Evolutionary conservation across 1,140 invertebrate genomes (phyloP), one percentile per base, ranked within the genome.

Genomic region (Episyrphus balteatus): DNA sequence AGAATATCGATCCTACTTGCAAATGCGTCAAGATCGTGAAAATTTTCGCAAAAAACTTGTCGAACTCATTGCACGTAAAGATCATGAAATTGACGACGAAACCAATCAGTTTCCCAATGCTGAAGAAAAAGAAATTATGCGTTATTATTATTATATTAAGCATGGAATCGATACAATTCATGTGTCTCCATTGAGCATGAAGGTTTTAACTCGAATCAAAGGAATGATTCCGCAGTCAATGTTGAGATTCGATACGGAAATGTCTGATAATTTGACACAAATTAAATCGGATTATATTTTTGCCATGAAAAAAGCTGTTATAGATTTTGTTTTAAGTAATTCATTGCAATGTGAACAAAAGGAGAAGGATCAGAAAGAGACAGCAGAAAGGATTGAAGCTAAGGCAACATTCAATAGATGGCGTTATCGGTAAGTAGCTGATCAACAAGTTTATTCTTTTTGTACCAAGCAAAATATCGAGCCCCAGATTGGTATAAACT

Each of bases 81-180:
- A 71, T 31, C 53, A 65, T 9, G 55, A 64, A 10, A 64, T 62
- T 12, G 68, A 64, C 8, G 47, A 34, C 5, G 11, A 47, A 14
- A 10, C 37, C 1, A 55, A 68, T 41, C 44, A 53, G 18, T 72
- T 77, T 55, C 76, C 80, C 30, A 73, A 73, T 14, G 71, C 74
- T 9, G 70, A 76, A 30, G 83, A 88, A 55, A 77, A 77, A 46
- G 78, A 86, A 57, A 67, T 86, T 52, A 64, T 88, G 54, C 75
- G 86, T 52, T 94, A 94, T 70, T 88, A 92, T 62, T 91, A 90
- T 69, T 95, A 92, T 57, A 80, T 93, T 44, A 81, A 83, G 58
- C 82, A 91, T 68, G 90, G 88, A 0, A 83, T 93, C 31, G 88
- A 92, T 60, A 89, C 88, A 33, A 79, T 82, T 45, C 81, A 91